Evolutionary conservation across 2,888 invertebrate species (phyloP), one percentile per base, ranked within the genome.

Genomic region (Monopis laevigella): DNA sequence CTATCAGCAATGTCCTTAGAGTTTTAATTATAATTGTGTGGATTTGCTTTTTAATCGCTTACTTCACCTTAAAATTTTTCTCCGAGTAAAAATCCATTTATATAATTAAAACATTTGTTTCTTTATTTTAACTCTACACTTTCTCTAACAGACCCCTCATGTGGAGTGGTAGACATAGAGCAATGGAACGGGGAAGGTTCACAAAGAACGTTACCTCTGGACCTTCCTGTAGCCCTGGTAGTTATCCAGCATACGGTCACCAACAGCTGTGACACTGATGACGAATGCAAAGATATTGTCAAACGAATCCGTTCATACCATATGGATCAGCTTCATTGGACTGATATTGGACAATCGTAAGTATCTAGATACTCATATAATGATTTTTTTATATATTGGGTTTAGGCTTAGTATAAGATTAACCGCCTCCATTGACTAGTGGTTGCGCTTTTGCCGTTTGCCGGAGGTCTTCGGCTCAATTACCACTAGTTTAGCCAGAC

Each of bases 311-410:
- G 86, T 46, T 56, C 63, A 39, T 75, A 74, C 47, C 86, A 86
- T 13, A 80, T 81, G 56, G 62, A 80, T 36, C 51, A 52, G 1
- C 46, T 71, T 13, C 62, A 71, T 10, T 86, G 80, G 54, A 58
- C 62, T 30, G 86, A 87, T 51, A 83, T 87, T 41, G 86, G 81
- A 18, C 82, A 77, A 51, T 85, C 86, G 86, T 86, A 62, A 80
- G 82, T 55, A 21, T 42, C 11, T 7, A 14, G n/a, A 2, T 32
- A 40, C 28, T 26, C 10, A 18, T 32, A 27, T 28, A 11, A 39
- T 8, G n/a, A n/a, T 17, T 28, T 35, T 28, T 28, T 16, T 19
- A 32, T 2, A 14, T 34, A n/a, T 12, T 14, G 6, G 34, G n/a
- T 17, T 3, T 16, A 16, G n/a, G 14, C 13, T 16, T 17, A 34